Evolutionary conservation across 2,797 vertebrate genomes (phyloP), one percentile per base, ranked within the genome.

Genomic region (Centropyge bicolor): DNA sequence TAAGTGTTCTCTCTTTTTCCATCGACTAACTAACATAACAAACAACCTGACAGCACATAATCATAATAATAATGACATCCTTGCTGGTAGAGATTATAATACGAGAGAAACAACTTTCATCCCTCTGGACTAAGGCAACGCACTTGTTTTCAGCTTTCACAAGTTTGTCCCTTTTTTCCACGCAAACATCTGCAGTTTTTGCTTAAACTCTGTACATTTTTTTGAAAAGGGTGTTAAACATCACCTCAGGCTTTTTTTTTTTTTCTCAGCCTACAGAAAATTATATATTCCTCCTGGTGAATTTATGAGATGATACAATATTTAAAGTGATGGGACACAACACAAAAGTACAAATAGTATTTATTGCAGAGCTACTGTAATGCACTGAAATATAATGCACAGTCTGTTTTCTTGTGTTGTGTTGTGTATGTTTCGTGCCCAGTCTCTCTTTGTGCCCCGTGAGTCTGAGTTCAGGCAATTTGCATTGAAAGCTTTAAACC

Each of bases 401-500:
- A 46, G 17, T 36, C 38, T 13, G 17, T 14, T 8, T 38, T 8
- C 52, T 31, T 64, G n/a, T 70, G 52, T 64, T n/a, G n/a, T n/a
- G n/a, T n/a, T n/a, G n/a, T n/a, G n/a, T n/a, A n/a, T n/a, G n/a
- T n/a, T n/a, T n/a, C n/a, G n/a, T n/a, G n/a, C n/a, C 40, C 9
- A 19, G 3, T 51, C 24, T 11, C 19, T 70, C 70, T 67, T 52
- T 38, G 69, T 55, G 17, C 60, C 22, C 10, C 48, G 31, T 45
- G 52, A 36, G 16, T 60, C 56, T 45, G 48, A 36, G 16, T 60
- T 61, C 22, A 40, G 16, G 60, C 36, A 22, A 67, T 66, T 74
- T 74, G 35, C 24, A 70, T 67, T 9, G 6, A 83, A 51, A 20
- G 20, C 70, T 63, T 70, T 60, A 65, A 69, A 78, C 76, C 31